A percentile compares a stretch with the other conserved stretches of the same genome.
Conservation (phyloP, 2,888 invertebrate genomes). For the Apoda limacodes region DNA sequence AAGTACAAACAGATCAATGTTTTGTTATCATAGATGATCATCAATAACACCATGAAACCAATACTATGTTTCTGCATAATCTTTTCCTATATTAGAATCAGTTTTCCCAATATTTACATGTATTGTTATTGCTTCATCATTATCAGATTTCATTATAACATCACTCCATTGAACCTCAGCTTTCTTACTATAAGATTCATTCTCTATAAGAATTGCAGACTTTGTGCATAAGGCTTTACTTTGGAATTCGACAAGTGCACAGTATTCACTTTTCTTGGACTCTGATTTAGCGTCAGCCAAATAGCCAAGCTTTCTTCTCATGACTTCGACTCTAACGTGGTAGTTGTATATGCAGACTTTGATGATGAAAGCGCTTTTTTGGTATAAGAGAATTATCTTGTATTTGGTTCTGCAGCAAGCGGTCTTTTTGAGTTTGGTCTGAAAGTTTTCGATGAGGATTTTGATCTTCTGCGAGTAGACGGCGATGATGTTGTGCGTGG, state of each 20-base stretch:
- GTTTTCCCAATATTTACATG: conserved; percentile 59
- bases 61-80: conserved; percentile 33
- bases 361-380: conserved; percentile 61
- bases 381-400: conserved; percentile 54
- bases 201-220: conserved; percentile 56
- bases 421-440: conserved; percentile 58
- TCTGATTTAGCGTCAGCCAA: conserved; percentile 49
- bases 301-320: conserved; percentile 56
- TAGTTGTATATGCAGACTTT: conserved; percentile 65
- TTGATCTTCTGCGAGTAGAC: conserved; percentile 63
- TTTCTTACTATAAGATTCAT: conserved; percentile 58
- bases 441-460: conserved; percentile 62
- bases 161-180: conserved; percentile 63
- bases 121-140: conserved; percentile 58
- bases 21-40: conserved; percentile 1
- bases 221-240: conserved; percentile 56
- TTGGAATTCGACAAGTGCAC: conserved; percentile 58
- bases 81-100: conserved; percentile 38
- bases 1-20: neutral
- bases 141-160: conserved; percentile 53
- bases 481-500: conserved; percentile 54
- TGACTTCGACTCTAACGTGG: conserved; percentile 57
- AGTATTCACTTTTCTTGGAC: conserved; percentile 54
- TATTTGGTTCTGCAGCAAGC: conserved; percentile 62
- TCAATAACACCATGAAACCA: conserved; percentile 8